Base-by-base conservation (phyloP, 2,888 invertebrate species). In the Hecatera dysodea region DNA sequence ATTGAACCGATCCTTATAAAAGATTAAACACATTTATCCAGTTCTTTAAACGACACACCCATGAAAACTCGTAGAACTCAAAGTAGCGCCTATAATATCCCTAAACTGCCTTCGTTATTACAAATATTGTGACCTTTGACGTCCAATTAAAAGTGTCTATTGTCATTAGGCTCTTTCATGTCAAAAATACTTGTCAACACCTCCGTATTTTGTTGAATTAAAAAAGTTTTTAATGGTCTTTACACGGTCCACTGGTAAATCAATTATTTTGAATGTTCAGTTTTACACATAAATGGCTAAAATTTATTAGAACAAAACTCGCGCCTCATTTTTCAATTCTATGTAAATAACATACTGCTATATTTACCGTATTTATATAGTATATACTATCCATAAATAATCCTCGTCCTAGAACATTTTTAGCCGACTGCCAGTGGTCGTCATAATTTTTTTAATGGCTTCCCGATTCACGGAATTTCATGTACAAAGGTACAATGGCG, bases 61-160 rank as follows among this genome's bases (percentile, higher is more conserved):
- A 44, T 70, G 53, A 67, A 50, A 61, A 59, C 39, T 53, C 48
- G 19, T 63, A 57, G 29, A 67, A 64, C 52, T 61, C 29, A 64
- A 72, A 74, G 72, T 72, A 56, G 46, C 39, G 15, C 24, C 48
- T 3, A 46, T 57, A 67, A 57, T 59, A 36, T 9, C 24, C 22
- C 56, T 55, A 61, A 67, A 72, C 63, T 62, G 64, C 44, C 53
- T 67, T 39, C 24, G 11, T 27, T 53, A 61, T 42, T 52, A 24
- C 33, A 50, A 52, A 67, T 66, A 60, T 52, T n/a, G n/a, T 56
- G 59, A 67, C 63, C 71, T 69, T 73, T 83, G 56, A 65, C 36
- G 24, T 60, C 56, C 39, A 72, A 83, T 75, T 77, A 63, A 72
- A 72, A 62, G 19, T 5, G 1, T 0, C 5, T 39, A 24, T 62